These are phyloP conservation scores for Pomatostomus ruficeps DNA, from an alignment of 2,113 vertebrate genomes.

Conservation along the genomic window DNA sequence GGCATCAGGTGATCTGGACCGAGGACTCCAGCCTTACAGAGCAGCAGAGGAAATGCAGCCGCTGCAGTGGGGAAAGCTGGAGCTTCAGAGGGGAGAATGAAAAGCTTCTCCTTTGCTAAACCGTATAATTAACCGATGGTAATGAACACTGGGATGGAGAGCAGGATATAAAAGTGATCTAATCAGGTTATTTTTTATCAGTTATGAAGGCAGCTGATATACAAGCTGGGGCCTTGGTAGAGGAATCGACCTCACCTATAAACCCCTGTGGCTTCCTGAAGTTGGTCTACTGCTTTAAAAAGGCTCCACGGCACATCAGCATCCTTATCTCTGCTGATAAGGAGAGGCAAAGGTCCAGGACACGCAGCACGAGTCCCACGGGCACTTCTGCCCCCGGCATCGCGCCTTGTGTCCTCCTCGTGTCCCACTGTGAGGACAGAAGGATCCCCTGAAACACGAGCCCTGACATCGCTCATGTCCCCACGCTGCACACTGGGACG, in stretches of 20 bases:
- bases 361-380: fast-evolving
- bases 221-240: fast-evolving
- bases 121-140: fast-evolving
- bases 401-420: fast-evolving
- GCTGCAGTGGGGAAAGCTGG: background rate
- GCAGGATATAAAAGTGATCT: fast-evolving
- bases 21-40: background rate
- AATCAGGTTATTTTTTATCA: background rate
- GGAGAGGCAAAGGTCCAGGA: background rate
- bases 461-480: background rate
- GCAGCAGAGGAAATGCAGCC: background rate
- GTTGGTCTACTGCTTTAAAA: background rate
- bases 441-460: fast-evolving
- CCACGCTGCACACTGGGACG: fast-evolving
- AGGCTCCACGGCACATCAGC: fast-evolving
- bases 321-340: background rate
- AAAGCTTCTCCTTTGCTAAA: background rate
- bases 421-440: fast-evolving
- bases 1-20: background rate
- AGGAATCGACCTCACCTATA: background rate
- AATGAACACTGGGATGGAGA: fast-evolving
- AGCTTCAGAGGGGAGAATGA: fast-evolving
- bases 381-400: background rate
- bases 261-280: background rate
- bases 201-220: background rate